Base-by-base conservation (phyloP, 2,888 invertebrate genomes). In the Arrhopalites spinosus region DNA sequence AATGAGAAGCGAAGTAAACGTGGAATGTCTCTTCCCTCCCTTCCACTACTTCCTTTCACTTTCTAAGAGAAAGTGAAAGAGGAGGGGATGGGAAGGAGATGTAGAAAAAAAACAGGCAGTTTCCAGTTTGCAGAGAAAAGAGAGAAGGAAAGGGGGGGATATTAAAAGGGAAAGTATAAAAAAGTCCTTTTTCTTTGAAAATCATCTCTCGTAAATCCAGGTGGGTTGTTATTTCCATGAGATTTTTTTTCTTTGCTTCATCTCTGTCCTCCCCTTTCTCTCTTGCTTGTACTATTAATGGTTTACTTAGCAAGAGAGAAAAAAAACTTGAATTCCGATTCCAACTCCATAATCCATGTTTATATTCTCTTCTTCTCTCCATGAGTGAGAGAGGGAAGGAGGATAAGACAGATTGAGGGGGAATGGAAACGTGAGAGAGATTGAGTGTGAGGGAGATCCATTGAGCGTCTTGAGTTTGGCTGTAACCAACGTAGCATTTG, bases 171-270 rank as follows among this genome's bases (percentile, higher is more conserved):
- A 27, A 27, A 36, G 30, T 17, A 15, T 15, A 64, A 29, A 64
- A 30, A 68, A 69, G 47, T 50, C 50, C 30, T n/a, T 69, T 53
- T 5, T 5, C n/a, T n/a, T n/a, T n/a, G 20, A n/a, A 25, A 27
- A 68, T 23, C n/a, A 68, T 50, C 61, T 71, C 59, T 59, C 59
- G 71, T 71, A 71, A 71, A 71, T 71, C 71, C 71, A 71, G 71
- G 59, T 71, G 43, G 59, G 59, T 71, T 61, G 71, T 71, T 71
- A 71, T 29, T 50, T 50, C 36, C 43, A 36, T 43, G 27, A 50
- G 71, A 71, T 71, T 59, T 43, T 36, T 23, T 23, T 71, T 15
- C 25, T 15, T 25, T 8, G 13, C 36, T 43, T 15, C 30, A 2
- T 13, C 3, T 20, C 17, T 36, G 17, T 64, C 27, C 25, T 43